Conservation (phyloP, 2,888 invertebrate species). For the Halictus quadricinctus region DNA sequence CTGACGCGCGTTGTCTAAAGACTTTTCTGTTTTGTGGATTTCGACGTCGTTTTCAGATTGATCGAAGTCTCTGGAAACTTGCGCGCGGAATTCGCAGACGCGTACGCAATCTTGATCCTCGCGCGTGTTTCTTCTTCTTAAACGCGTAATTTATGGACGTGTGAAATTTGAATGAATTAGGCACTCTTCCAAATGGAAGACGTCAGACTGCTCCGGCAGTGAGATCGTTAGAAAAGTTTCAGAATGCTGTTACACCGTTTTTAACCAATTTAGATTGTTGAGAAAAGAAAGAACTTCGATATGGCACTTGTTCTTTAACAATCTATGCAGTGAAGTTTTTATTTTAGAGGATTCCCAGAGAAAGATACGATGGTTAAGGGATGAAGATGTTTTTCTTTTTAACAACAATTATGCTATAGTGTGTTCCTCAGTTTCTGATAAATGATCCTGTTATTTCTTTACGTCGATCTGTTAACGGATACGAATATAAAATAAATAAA, state of each 20-base stretch:
- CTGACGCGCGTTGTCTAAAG: conserved; percentile 14
- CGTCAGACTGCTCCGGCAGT: too few relatives aligned
- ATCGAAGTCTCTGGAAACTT: neutral
- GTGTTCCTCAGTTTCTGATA: too few relatives aligned
- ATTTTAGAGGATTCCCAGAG: too few relatives aligned
- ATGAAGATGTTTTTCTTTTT: neutral
- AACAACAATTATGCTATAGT: neutral
- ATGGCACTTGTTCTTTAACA: neutral
- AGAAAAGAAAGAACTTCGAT: neutral
- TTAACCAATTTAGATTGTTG: neutral
- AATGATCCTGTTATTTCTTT: neutral
- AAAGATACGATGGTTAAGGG: neutral
- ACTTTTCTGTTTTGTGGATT: neutral
- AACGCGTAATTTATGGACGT: neutral
- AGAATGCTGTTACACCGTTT: neutral
- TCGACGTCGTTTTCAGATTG: neutral
- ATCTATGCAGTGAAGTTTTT: neutral
- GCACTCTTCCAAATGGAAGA: neutral
- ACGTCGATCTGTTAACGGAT: neutral
- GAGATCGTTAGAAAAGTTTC: neutral
- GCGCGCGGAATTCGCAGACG: neutral
- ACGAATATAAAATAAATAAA: neutral
- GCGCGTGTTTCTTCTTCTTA: neutral
- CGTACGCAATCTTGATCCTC: neutral
- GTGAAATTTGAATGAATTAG: neutral